A percentile compares a stretch with the other conserved stretches of the same genome.
These are phyloP conservation scores for Stratiomys singularior DNA, from an alignment of 2,888 invertebrate species.

Conservation along the genomic window DNA sequence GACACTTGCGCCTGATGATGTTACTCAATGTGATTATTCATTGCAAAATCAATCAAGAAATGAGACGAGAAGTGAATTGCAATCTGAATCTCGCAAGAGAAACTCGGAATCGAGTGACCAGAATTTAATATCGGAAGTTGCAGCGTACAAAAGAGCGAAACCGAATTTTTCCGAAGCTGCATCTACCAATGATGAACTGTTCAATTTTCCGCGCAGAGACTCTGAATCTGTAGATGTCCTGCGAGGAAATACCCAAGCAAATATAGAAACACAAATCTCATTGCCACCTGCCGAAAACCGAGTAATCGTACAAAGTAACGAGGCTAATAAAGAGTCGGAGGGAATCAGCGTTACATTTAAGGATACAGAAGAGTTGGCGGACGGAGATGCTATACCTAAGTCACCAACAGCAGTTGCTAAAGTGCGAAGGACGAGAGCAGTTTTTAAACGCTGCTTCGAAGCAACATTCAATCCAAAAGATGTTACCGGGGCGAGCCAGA, in stretches of 20 bases:
- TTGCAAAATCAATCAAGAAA: not conserved
- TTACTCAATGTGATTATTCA: conserved; percentile 58
- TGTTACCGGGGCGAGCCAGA: conserved; percentile 68
- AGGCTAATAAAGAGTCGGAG: conserved; percentile 17
- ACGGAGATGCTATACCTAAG: conserved; percentile 58
- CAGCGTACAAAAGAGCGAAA: not conserved
- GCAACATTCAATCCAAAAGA: conserved; percentile 73
- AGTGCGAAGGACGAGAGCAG: conserved; percentile 66
- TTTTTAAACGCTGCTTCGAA: conserved; percentile 80
- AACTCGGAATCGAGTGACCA: conserved; percentile 2
- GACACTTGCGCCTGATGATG: conserved; percentile 65
- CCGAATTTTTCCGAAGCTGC: not conserved
- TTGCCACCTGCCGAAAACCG: not conserved
- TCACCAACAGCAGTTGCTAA: conserved; percentile 62
- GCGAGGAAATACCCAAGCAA: conserved; percentile 19
- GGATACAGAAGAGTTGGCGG: conserved; percentile 53
- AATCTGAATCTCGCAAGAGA: conserved; percentile 7
- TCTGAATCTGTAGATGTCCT: conserved; percentile 5
- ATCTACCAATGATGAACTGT: conserved; percentile 14
- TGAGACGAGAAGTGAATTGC: too few species aligned
- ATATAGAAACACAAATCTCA: conserved; percentile 33
- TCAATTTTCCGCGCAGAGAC: conserved; percentile 14
- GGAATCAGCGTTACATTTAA: conserved; percentile 55
- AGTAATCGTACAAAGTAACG: not conserved
- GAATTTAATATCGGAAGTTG: not conserved